Conservation (phyloP, 2,888 invertebrate species). For the Ectemnius continuus region DNA sequence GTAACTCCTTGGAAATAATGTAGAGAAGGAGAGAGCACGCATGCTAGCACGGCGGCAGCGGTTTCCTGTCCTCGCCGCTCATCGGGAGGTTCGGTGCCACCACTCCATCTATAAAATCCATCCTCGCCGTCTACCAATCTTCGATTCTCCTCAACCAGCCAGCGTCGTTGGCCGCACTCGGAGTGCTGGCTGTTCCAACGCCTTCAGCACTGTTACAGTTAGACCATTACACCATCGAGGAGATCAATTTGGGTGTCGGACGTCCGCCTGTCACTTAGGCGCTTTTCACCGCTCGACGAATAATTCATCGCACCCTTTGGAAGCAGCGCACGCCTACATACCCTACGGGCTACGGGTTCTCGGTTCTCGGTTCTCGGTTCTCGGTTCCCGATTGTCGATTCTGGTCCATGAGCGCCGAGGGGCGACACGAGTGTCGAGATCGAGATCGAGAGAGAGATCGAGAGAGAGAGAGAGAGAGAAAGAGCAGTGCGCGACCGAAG, state of each 20-base stretch:
- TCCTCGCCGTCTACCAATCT: conserved; percentile 20
- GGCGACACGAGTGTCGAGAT: conserved; percentile 9
- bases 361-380: conserved; percentile 17
- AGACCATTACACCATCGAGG: conserved; percentile 64
- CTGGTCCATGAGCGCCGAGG: conserved; percentile 35
- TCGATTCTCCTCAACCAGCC: conserved; percentile 8
- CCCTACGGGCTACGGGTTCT: conserved; percentile 30
- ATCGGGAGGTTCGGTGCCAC: too few relatives aligned
- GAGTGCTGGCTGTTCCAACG: too few relatives aligned
- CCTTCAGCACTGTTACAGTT: too few relatives aligned
- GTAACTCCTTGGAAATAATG: conserved; percentile 57
- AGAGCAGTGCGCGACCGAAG: conserved; percentile 11
- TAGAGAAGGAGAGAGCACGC: conserved; percentile 39
- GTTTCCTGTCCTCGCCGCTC: too few relatives aligned
- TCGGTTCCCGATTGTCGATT: neutral
- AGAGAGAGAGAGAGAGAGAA: conserved; percentile 19
- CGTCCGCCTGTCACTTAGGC: conserved; percentile 76
- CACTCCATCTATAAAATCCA: too few relatives aligned
- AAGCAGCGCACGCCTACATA: conserved; percentile 45
- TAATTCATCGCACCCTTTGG: conserved; percentile 72
- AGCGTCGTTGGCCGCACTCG: too few relatives aligned
- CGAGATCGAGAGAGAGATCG: conserved; percentile 19
- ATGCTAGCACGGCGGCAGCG: too few relatives aligned
- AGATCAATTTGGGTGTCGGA: conserved; percentile 75
- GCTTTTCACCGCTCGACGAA: conserved; percentile 73